These are phyloP conservation scores for Lithophane ornitopus DNA, from an alignment of 2,888 invertebrate species.

Conservation along the genomic window DNA sequence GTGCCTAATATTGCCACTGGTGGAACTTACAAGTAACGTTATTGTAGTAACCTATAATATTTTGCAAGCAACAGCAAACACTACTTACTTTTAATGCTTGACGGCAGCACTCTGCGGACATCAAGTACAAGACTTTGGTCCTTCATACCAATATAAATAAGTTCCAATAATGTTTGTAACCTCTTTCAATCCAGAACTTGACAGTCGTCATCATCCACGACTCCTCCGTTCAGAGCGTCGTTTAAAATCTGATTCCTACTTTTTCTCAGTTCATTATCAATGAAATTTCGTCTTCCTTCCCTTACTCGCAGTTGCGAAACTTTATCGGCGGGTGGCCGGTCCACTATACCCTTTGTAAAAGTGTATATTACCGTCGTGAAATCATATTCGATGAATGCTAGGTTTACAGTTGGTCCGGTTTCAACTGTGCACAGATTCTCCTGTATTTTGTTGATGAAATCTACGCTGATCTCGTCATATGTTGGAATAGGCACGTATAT, in stretches of 20 bases:
- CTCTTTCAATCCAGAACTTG: slow-evolving; percentile 75
- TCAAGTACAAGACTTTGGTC: slow-evolving; percentile 14
- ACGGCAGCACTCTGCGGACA: neutral
- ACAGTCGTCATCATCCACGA: slow-evolving; percentile 84
- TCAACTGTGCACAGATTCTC: slow-evolving; percentile 87
- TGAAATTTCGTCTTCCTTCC: slow-evolving; percentile 80
- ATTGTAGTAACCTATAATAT: neutral
- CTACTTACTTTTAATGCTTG: neutral
- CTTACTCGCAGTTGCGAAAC: slow-evolving; percentile 72
- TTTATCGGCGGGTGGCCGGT: slow-evolving; percentile 76
- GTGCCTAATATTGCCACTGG: neutral
- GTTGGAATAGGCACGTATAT: slow-evolving; percentile 86
- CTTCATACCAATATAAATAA: slow-evolving; percentile 34
- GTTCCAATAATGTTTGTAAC: slow-evolving; percentile 11
- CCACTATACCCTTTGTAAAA: slow-evolving; percentile 83
- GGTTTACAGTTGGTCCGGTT: slow-evolving; percentile 82
- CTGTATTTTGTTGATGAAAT: slow-evolving; percentile 82
- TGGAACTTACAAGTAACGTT: slow-evolving; percentile 11
- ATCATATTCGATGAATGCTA: slow-evolving; percentile 87
- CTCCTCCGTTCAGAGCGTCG: slow-evolving; percentile 84
- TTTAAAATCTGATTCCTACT: slow-evolving; percentile 79
- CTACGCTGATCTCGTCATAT: slow-evolving; percentile 78
- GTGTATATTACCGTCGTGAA: slow-evolving; percentile 86
- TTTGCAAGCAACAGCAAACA: neutral
- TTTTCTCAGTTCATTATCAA: slow-evolving; percentile 84